Base-by-base conservation (phyloP, 1,140 invertebrate genomes). In the Ooceraea biroi region DNA sequence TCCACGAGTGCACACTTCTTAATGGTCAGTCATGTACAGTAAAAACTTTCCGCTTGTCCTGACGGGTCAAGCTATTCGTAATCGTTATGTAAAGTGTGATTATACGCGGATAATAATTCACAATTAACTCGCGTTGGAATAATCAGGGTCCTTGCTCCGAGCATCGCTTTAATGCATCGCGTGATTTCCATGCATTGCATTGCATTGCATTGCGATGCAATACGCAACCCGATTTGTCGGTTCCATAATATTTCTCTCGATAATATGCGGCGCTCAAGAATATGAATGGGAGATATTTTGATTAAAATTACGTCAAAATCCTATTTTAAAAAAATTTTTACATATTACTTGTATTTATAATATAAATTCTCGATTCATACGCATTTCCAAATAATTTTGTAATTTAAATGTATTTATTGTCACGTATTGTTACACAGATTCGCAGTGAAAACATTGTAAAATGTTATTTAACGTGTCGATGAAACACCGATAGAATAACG, bases 61-160 rank as follows among this genome's bases (percentile, higher is more conserved):
- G 27, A 7, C 55, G 44, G 44, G 68, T 69, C 61, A 25, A 27
- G 30, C 55, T 55, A 82, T 74, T 82, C 69, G 68, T 82, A 82
- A 44, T 82, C 27, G 30, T 82, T 82, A 82, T 61, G 46, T 19
- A 19, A 60, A 82, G 74, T 61, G 44, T 74, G 61, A 82, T 82
- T 82, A 74, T 60, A 44, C 44, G 10, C 30, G 44, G 27, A 82
- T 48, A 46, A 74, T 82, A 82, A 74, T 27, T 74, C 44, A 82
- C 46, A 74, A 63, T 82, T 82, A 82, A 46, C 46, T 61, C 27
- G 27, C 27, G 55, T 57, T 82, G 41, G 22, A 36, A 82, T 71
- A 36, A 48, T 11, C 3, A 25, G 46, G 25, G 60, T 68, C 8
- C 61, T 27, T 11, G 14, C 14, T 68, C 41, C 25, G 19, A 14